Evolutionary conservation across 2,888 invertebrate genomes (phyloP).

Genomic region (Acronicta leporina): DNA sequence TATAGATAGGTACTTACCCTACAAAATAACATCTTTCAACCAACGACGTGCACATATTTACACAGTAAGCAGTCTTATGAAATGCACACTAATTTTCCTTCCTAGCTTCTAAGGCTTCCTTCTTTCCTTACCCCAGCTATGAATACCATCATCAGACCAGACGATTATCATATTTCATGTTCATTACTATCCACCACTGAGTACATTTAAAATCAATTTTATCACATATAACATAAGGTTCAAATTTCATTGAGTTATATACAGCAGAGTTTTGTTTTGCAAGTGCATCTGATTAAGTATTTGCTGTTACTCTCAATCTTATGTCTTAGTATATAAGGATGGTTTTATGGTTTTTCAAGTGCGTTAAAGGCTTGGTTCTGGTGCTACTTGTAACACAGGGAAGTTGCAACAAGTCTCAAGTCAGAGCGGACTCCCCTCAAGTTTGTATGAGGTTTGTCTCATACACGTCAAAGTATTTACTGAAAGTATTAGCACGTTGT

Average conservation of each 20-base stretch:
- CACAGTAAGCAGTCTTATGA: slow-evolving; percentile 62
- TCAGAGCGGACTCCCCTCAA: slow-evolving; percentile 72
- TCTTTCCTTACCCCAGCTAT: slow-evolving; percentile 74
- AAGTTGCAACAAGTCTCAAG: slow-evolving; percentile 79
- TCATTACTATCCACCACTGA: slow-evolving; percentile 38
- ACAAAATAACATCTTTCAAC: slow-evolving; percentile 24
- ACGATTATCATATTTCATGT: slow-evolving; percentile 86
- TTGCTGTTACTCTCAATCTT: slow-evolving; percentile 13
- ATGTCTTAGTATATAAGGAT: slow-evolving; percentile 1
- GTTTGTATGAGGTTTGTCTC: slow-evolving; percentile 78
- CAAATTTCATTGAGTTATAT: slow-evolving; percentile 8
- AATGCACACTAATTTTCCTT: slow-evolving; percentile 76
- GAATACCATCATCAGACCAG: slow-evolving; percentile 85
- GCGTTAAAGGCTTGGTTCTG: slow-evolving; percentile 43
- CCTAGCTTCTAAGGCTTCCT: slow-evolving; percentile 77
- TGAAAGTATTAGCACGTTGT: slow-evolving; percentile 77
- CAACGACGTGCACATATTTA: slow-evolving; percentile 43
- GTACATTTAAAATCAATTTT: slow-evolving; percentile 34
- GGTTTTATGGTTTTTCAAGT: slow-evolving; percentile 14
- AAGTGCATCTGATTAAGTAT: slow-evolving; percentile 29
- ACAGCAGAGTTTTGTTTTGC: slow-evolving; percentile 12
- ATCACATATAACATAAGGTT: slow-evolving; percentile 4
- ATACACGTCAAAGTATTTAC: slow-evolving; percentile 79
- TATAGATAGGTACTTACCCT: too few relatives aligned
- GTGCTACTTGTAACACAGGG: slow-evolving; percentile 71